These are phyloP conservation scores for Shargacucullia verbasci DNA, from an alignment of 2,888 invertebrate genomes.

Conservation along the genomic window DNA sequence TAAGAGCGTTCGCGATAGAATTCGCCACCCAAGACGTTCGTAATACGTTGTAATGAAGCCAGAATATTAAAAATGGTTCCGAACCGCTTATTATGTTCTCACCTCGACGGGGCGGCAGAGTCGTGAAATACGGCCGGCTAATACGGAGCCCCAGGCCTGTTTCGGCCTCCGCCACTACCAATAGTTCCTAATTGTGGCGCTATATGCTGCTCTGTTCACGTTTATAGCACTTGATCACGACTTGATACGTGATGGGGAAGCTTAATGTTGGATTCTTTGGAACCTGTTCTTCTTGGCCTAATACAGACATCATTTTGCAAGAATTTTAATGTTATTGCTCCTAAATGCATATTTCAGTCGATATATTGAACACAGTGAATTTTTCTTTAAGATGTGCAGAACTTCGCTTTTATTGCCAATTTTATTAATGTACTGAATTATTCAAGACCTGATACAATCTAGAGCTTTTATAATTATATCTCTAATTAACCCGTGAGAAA, in stretches of 20 bases:
- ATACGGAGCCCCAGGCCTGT: conserved; percentile 73
- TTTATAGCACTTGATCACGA: conserved; percentile 55
- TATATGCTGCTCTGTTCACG: conserved; percentile 61
- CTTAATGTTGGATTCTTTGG: conserved; percentile 33
- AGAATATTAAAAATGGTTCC: conserved; percentile 88
- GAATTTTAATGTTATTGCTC: conserved; percentile 5
- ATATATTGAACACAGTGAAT: not conserved
- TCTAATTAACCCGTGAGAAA: too few relatives aligned
- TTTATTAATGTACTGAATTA: too few relatives aligned
- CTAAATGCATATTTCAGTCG: not conserved
- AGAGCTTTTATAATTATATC: too few relatives aligned
- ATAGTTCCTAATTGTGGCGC: conserved; percentile 79
- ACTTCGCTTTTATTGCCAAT: too few relatives aligned
- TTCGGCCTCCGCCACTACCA: conserved; percentile 62
- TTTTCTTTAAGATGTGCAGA: too few relatives aligned
- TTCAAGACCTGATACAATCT: too few relatives aligned
- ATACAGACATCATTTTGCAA: conserved; percentile 19
- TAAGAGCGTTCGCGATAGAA: conserved; percentile 88
- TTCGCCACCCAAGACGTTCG: conserved; percentile 89
- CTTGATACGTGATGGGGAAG: conserved; percentile 45
- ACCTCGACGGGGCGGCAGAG: conserved; percentile 84
- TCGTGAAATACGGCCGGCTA: conserved; percentile 87
- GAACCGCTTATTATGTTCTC: conserved; percentile 89
- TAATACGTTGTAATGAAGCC: conserved; percentile 88
- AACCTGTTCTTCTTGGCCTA: conserved; percentile 20